phyloP scores from a whole-genome alignment of 2,888 invertebrate species.

The Herminia tarsipennalis region DNA sequence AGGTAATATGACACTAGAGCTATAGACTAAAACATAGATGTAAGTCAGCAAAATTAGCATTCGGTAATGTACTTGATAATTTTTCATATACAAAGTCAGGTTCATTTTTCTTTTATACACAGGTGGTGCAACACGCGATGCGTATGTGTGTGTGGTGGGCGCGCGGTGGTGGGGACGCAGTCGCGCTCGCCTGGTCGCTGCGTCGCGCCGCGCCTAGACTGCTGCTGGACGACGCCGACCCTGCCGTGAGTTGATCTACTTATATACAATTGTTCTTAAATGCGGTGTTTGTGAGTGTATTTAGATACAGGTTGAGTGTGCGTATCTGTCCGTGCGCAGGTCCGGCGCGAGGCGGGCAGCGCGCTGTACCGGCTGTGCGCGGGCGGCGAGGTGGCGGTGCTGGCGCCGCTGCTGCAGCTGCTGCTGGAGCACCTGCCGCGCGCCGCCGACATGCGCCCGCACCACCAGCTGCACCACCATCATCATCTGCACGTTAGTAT shows the following conservation, averaged over 20 bases:
- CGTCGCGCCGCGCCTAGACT: conserved; percentile 94
- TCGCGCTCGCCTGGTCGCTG: conserved; percentile 91
- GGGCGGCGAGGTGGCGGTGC: conserved; percentile 87
- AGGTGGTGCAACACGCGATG: conserved; percentile 96
- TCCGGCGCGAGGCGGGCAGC: conserved; percentile 95
- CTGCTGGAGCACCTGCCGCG: conserved; percentile 92
- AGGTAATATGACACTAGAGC: too few relatives aligned
- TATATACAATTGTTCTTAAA: too few relatives aligned
- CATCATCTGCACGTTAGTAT: conserved; percentile 63
- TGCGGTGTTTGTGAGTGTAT: too few relatives aligned
- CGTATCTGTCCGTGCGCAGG: conserved; percentile 69
- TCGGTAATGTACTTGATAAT: too few relatives aligned
- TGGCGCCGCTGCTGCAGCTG: conserved; percentile 92
- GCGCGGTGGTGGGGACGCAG: conserved; percentile 93
- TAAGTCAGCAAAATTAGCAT: too few relatives aligned
- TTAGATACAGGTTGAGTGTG: too few relatives aligned
- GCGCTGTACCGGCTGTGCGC: conserved; percentile 96
- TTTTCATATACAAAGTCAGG: too few relatives aligned
- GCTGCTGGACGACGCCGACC: conserved; percentile 96
- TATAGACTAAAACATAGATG: too few relatives aligned
- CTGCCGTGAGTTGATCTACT: conserved; percentile 72
- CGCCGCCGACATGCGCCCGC: conserved; percentile 94
- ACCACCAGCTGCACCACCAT: conserved; percentile 61
- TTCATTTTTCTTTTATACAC: too few relatives aligned
- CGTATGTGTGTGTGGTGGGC: conserved; percentile 97